phyloP scores from a whole-genome alignment of 1,140 invertebrate species.

The Cydia strobilella region DNA sequence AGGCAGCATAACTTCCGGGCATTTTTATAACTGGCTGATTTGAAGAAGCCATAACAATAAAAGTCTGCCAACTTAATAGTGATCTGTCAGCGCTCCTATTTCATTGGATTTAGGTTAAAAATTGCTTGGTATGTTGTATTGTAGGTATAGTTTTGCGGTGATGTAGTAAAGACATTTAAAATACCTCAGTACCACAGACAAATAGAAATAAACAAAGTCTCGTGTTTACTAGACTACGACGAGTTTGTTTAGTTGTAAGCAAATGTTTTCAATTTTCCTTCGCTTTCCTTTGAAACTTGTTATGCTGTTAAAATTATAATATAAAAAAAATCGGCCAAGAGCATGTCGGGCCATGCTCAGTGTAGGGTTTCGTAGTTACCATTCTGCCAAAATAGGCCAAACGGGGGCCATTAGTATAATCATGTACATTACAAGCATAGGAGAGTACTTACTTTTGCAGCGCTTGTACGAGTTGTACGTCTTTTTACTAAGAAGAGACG shows the following conservation, averaged over 20 bases:
- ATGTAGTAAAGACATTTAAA: neutral
- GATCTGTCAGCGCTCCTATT: neutral
- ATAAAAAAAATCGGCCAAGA: too few relatives aligned
- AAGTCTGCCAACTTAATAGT: neutral
- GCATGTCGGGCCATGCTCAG: too few relatives aligned
- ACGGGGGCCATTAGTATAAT: too few relatives aligned
- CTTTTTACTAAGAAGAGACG: too few relatives aligned
- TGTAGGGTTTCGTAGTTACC: too few relatives aligned
- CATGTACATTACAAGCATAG: too few relatives aligned
- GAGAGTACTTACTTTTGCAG: too few relatives aligned
- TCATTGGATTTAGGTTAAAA: neutral
- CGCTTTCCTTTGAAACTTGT: neutral
- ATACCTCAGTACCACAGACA: conserved; percentile 7
- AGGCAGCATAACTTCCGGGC: conserved; percentile 19
- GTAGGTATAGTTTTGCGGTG: neutral
- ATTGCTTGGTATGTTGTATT: neutral
- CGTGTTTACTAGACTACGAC: conserved; percentile 8
- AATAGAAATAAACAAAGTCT: neutral
- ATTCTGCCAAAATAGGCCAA: too few relatives aligned
- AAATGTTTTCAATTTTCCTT: neutral
- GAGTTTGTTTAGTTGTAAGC: neutral
- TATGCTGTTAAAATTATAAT: too few relatives aligned
- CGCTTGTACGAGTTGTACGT: too few relatives aligned
- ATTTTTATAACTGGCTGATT: conserved; percentile 3
- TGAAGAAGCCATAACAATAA: conserved; percentile 22